Evolutionary conservation across 2,888 invertebrate genomes (phyloP), one percentile per base, ranked within the genome.

Genomic region (Chirona hameri): DNA sequence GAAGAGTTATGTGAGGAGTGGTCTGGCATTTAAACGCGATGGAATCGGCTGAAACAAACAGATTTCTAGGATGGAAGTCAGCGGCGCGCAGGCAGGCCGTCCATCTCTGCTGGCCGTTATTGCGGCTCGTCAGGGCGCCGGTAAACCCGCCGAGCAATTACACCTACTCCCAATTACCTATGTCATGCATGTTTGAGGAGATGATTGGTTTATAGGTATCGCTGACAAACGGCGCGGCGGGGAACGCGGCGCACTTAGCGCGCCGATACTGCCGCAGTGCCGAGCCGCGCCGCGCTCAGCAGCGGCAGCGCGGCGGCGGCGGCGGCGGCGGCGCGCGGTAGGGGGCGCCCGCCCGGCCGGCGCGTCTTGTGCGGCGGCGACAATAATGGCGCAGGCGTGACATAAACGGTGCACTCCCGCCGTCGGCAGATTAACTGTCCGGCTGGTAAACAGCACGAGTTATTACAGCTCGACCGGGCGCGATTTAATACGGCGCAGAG

Each of bases 1-100:
- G 76, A 76, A 76, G 76, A 76, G 46, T 76, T 76, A 76, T 76
- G 76, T 24, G 76, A 46, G 76, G 76, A 76, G 76, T 24, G 18
- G 76, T 24, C 39, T 46, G 46, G 76, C 76, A 46, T 76, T 76
- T 76, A 76, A 76, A 76, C 24, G 46, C 39, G 39, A 21, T 46
- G 39, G 46, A 27, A 76, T 39, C 24, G 39, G 76, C 46, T 9
- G 76, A 76, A 76, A 76, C 31, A 76, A 76, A 46, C 76, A 39
- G 46, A 27, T 76, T 76, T 76, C 76, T 12, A 1, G 76, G 76
- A 46, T 46, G 27, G 46, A 46, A 46, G 76, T 46, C 76, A 24
- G 18, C 76, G 14, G 39, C 21, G 21, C 21, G 1, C 9, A 10
- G 46, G 21, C 9, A 12, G 39, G 27, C n/a, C 39, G 31, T 46